Evolutionary conservation across 2,797 vertebrate species (phyloP), one percentile per base, ranked within the genome.

Genomic region (Anas capensis): DNA sequence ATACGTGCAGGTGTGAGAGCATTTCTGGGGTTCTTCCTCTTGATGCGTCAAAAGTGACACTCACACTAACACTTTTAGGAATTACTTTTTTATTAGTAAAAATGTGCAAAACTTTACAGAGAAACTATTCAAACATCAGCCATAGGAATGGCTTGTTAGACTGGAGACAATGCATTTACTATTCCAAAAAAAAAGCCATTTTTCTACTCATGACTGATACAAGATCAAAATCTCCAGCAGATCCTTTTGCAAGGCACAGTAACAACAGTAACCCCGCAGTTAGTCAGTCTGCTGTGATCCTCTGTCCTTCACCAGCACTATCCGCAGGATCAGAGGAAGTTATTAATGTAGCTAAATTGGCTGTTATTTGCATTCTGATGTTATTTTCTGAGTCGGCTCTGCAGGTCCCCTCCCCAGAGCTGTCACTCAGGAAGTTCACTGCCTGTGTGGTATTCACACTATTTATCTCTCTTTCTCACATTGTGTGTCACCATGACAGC

Each of bases 401-500:
- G 93, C 0, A 0, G 51, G 60, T 27, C 82, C 80, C 71, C 44
- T 51, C 60, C 48, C 31, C 56, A 15, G 17, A 27, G 10, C 82
- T 83, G 75, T 82, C 82, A 68, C 78, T 93, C 77, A 64, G 42
- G 54, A 75, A 66, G 78, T 66, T 88, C 82, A 77, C 38, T 23
- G 75, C 60, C 61, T 65, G 17, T 66, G 73, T 48, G 60, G 61
- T 78, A 46, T 42, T 77, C 75, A 70, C 69, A 40, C 16, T 24
- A 33, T 92, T 94, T 88, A 93, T 85, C 89, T 89, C 56, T 42
- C 86, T 73, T 76, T 78, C 89, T 91, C 91, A 90, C 57, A 23
- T 7, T 73, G 49, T 4, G 2, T 82, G 42, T 93, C 93, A 94
- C 93, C 71, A 34, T 85, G 84, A 92, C 93, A 95, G 93, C 71